phyloP scores from a whole-genome alignment of 2,797 vertebrate genomes.

The Lacerta viridis region DNA sequence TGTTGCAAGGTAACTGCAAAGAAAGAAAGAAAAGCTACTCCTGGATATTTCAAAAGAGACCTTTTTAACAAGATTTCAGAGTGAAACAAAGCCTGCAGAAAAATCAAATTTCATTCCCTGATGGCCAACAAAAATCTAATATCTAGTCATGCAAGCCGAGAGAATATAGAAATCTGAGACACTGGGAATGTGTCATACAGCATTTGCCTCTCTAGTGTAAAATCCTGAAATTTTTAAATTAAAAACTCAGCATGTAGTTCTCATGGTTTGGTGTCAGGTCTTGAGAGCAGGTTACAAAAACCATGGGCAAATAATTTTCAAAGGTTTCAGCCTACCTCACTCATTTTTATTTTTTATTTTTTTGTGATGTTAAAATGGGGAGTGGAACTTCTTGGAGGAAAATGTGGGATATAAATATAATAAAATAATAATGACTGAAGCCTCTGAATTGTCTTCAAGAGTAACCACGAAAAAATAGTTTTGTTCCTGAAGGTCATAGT shows the following conservation, averaged over 20 bases:
- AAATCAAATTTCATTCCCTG: slow-evolving; percentile 15
- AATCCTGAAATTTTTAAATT: neutral
- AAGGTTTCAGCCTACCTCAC: neutral
- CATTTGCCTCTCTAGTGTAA: neutral
- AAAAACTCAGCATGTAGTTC: neutral
- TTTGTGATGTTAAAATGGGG: neutral
- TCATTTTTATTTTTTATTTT: neutral
- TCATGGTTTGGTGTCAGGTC: neutral
- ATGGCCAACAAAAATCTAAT: neutral
- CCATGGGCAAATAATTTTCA: neutral
- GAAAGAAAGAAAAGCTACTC: neutral
- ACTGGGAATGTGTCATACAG: neutral
- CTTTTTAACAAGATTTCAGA: neutral
- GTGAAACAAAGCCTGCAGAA: slow-evolving; percentile 7
- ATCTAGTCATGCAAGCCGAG: neutral
- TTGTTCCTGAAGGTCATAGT: neutral
- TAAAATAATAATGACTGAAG: neutral
- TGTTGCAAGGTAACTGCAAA: neutral
- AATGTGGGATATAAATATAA: neutral
- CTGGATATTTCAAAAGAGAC: slow-evolving; percentile 13
- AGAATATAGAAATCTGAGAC: neutral
- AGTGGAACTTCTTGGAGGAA: neutral
- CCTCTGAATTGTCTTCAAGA: neutral
- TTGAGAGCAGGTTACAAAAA: neutral
- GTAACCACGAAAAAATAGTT: neutral